These are phyloP conservation scores for Piliocolobus tephrosceles DNA, from an alignment of 2,113 vertebrate species.

Conservation along the genomic window DNA sequence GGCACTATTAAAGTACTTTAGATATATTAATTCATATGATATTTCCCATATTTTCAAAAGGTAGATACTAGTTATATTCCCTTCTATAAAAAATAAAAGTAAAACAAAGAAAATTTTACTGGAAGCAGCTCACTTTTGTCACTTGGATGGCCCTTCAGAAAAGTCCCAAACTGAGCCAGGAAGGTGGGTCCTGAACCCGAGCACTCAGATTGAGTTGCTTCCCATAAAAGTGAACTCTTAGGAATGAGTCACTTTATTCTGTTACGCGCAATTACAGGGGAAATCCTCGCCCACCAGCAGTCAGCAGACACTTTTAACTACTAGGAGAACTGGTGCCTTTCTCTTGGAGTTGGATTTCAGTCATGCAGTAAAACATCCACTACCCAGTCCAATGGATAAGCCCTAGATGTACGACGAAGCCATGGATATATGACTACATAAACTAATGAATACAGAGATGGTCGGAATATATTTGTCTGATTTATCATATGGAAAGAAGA, in stretches of 20 bases:
- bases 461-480: background rate
- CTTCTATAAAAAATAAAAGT: background rate
- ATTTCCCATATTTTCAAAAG: background rate
- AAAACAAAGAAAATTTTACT: background rate
- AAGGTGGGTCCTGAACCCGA: background rate
- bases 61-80: background rate
- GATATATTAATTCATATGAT: background rate
- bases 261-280: background rate
- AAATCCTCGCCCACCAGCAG: background rate
- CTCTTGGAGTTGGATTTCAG: background rate
- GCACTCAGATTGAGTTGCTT: background rate
- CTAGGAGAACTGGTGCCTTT: background rate
- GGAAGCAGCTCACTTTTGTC: background rate
- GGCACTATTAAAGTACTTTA: background rate
- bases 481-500: background rate
- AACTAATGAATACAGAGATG: background rate
- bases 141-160: background rate
- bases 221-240: background rate
- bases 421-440: background rate
- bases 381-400: rapidly evolving
- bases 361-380: background rate
- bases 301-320: background rate
- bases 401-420: background rate
- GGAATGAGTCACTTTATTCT: background rate
- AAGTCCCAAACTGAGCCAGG: background rate